Evolutionary conservation across 1,140 invertebrate genomes (phyloP).

Genomic region (Drosophila watanabei): DNA sequence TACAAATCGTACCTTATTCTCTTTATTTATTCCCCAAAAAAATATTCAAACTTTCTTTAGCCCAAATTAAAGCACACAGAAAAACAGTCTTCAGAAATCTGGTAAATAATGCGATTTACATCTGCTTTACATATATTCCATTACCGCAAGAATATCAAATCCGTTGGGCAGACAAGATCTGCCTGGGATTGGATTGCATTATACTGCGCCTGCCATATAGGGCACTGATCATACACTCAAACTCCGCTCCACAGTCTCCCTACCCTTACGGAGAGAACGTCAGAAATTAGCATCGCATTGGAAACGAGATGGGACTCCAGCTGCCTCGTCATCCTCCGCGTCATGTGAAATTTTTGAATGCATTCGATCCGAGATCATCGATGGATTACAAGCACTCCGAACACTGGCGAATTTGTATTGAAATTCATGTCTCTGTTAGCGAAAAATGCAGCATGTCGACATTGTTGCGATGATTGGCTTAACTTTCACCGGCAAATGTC

Average conservation of each 20-base stretch:
- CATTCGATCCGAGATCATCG: constrained; percentile 50
- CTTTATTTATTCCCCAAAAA: background rate
- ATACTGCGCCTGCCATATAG: constrained; percentile 44
- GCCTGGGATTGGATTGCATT: constrained; percentile 33
- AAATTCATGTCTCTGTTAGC: constrained; percentile 79
- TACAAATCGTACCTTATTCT: background rate
- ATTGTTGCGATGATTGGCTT: constrained; percentile 75
- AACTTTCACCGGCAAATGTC: constrained; percentile 71
- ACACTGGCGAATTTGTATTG: constrained; percentile 56
- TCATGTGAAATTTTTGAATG: constrained; percentile 57
- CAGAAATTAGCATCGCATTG: constrained; percentile 46
- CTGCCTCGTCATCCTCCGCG: constrained; percentile 23
- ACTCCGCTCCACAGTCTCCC: background rate
- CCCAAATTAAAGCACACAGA: constrained; percentile 15
- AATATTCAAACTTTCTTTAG: constrained; percentile 27
- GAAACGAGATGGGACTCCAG: constrained; percentile 28
- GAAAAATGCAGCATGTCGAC: constrained; percentile 56
- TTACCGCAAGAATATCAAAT: constrained; percentile 49
- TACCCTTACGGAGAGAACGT: constrained; percentile 51
- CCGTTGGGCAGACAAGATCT: constrained; percentile 3
- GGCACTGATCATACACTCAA: constrained; percentile 35
- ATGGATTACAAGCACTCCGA: constrained; percentile 44
- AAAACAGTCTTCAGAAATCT: constrained; percentile 10
- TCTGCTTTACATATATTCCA: constrained; percentile 52
- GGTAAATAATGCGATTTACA: constrained; percentile 43